Percentiles rank a stretch among this genome's conserved stretches.
Conservation (phyloP, 2,797 vertebrate species). For the Lagorchestes hirsutus region DNA sequence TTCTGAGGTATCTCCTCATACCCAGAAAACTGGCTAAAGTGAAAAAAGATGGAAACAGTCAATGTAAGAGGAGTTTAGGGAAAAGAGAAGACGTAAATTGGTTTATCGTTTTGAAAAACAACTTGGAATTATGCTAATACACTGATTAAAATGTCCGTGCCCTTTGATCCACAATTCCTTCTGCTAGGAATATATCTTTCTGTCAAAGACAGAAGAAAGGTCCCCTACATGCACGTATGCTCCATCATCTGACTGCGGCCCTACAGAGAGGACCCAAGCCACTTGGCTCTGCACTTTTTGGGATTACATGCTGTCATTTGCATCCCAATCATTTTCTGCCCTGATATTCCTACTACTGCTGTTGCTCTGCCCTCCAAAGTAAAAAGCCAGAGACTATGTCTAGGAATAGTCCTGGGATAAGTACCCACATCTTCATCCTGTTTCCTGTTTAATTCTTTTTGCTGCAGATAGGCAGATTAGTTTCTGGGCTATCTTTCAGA, state of each 20-base stretch:
- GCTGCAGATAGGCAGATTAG: background rate
- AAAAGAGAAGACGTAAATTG: background rate
- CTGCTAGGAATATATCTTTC: background rate
- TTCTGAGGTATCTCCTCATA: background rate
- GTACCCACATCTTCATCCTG: background rate
- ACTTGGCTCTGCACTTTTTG: background rate
- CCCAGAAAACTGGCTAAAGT: background rate
- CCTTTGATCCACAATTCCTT: background rate
- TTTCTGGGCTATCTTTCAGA: background rate
- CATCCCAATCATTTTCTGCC: background rate
- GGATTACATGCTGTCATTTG: background rate
- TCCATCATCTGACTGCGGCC: background rate
- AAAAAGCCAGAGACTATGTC: background rate
- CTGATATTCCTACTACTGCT: background rate
- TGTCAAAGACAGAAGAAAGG: background rate
- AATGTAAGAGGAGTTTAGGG: background rate
- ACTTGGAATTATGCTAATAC: background rate
- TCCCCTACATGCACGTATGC: background rate
- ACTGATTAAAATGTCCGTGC: background rate
- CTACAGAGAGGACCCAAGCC: background rate
- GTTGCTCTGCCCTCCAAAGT: background rate
- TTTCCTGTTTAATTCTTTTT: background rate
- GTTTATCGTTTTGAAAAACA: background rate
- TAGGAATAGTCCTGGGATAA: background rate
- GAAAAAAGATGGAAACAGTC: background rate